phyloP scores from a whole-genome alignment of 2,888 invertebrate genomes.

The Amphipyra berbera region DNA sequence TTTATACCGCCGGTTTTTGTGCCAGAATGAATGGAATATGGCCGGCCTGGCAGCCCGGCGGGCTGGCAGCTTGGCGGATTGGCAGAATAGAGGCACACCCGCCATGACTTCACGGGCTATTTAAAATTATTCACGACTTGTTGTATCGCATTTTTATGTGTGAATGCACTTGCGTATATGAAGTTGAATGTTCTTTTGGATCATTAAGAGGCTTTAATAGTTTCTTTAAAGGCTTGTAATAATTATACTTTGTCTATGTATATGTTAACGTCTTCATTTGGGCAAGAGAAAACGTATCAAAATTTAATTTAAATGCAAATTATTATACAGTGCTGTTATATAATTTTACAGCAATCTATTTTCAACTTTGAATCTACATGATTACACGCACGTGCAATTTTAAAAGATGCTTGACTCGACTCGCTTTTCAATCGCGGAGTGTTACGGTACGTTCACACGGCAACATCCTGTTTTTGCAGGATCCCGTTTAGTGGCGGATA shows the following conservation, averaged over 20 bases:
- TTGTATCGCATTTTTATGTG: slow-evolving; percentile 56
- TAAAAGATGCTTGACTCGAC: no score
- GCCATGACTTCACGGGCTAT: slow-evolving; percentile 60
- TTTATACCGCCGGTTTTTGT: slow-evolving; percentile 60
- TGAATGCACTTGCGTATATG: slow-evolving; percentile 29
- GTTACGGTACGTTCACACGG: no score
- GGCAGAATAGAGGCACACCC: slow-evolving; percentile 41
- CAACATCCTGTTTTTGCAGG: no score
- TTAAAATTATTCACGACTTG: slow-evolving; percentile 65
- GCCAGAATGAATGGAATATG: slow-evolving; percentile 71
- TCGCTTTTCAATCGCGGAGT: no score
- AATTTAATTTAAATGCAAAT: no score
- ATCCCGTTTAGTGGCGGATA: no score
- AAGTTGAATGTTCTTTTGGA: not conserved
- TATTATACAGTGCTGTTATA: no score
- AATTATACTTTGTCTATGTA: not conserved
- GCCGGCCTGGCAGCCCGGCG: slow-evolving; percentile 55
- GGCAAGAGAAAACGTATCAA: no score
- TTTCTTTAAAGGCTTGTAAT: not conserved
- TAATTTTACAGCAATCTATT: no score
- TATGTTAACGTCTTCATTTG: not conserved
- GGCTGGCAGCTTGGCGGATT: slow-evolving; percentile 51
- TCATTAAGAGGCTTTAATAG: not conserved
- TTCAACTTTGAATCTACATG: no score
- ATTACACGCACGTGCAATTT: no score